These are phyloP conservation scores for Bursaphelenchus okinawaensis DNA, from an alignment of 2,888 invertebrate species.

Conservation along the genomic window DNA sequence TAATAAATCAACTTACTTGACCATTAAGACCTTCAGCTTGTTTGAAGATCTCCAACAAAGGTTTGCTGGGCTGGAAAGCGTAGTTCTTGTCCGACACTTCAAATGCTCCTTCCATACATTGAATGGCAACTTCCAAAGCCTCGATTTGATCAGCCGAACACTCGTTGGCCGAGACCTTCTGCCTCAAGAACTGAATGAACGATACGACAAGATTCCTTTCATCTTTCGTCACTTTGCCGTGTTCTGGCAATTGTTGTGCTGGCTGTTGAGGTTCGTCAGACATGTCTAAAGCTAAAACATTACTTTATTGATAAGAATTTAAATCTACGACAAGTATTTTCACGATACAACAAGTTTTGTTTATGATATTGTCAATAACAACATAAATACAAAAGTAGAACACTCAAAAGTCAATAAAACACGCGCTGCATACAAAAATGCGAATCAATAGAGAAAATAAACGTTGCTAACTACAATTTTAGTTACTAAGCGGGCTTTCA, in stretches of 20 bases:
- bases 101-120: constrained; percentile 82
- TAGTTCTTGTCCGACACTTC: constrained; percentile 65
- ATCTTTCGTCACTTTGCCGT: constrained; percentile 26
- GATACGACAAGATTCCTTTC: constrained; percentile 52
- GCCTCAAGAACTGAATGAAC: constrained; percentile 54
- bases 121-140: constrained; percentile 71
- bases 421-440: not conserved
- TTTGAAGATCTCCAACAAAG: constrained; percentile 62
- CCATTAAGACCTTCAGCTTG: constrained; percentile 49
- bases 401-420: not conserved
- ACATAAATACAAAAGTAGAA: no score
- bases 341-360: no score
- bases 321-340: not conserved
- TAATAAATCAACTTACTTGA: constrained; percentile 21
- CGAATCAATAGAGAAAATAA: no score
- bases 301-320: not conserved
- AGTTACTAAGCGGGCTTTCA: no score
- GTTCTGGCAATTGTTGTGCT: not conserved
- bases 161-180: constrained; percentile 47
- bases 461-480: no score
- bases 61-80: constrained; percentile 57
- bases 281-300: not conserved
- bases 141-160: constrained; percentile 48
- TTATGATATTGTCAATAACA: no score
- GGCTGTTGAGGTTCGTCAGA: not conserved